phyloP scores from a whole-genome alignment of 2,888 invertebrate genomes.

The Amblyjoppa fuscipennis region DNA sequence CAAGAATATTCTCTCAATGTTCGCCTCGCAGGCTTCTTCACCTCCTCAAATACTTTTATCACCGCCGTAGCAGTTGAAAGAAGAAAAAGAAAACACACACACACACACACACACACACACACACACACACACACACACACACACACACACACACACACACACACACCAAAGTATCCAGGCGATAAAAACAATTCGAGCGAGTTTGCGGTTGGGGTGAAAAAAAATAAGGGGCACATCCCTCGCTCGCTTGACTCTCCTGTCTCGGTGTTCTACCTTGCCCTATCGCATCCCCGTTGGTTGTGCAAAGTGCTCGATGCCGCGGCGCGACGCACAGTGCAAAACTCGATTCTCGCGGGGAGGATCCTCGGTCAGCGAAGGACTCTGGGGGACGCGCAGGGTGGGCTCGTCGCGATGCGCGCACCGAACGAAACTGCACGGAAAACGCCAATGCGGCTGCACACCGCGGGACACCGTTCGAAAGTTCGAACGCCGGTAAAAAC shows the following conservation, averaged over 20 bases:
- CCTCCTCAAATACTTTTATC: conserved; percentile 27
- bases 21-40: conserved; percentile 1
- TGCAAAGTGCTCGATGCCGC: conserved; percentile 55
- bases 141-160: too few relatives aligned
- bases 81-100: conserved; percentile 1
- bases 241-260: not conserved
- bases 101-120: too few relatives aligned
- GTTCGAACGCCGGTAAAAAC: conserved; percentile 66
- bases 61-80: conserved; percentile 4
- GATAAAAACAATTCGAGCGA: conserved; percentile 61
- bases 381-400: conserved; percentile 7
- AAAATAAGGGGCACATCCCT: not conserved
- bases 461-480: conserved; percentile 60
- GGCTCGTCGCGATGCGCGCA: not conserved
- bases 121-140: not conserved
- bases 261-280: not conserved
- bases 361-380: conserved; percentile 15
- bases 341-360: conserved; percentile 21
- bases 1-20: conserved; percentile 12
- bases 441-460: conserved; percentile 38
- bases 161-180: not conserved
- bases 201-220: conserved; percentile 23
- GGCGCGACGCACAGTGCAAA: conserved; percentile 17
- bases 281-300: conserved; percentile 52
- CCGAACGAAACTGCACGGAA: conserved; percentile 29